A percentile compares a stretch with the other conserved stretches of the same genome.
These are phyloP conservation scores for Pygoscelis adeliae DNA, from an alignment of 2,113 vertebrate species.

Conservation along the genomic window DNA sequence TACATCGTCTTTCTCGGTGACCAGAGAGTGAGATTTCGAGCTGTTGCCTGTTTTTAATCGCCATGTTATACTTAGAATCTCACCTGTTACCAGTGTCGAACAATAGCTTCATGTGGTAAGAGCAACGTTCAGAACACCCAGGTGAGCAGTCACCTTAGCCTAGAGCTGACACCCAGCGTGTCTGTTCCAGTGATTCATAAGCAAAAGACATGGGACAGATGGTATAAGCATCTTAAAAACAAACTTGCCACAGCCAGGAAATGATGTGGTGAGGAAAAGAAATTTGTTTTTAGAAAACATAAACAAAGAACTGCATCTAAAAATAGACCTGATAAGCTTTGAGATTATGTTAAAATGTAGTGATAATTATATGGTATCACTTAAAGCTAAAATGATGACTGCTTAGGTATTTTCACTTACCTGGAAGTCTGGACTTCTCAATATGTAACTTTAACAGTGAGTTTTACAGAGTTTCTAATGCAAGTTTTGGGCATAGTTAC, in stretches of 20 bases:
- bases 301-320: background rate
- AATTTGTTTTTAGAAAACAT: background rate
- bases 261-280: background rate
- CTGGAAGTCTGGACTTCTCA: background rate
- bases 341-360: background rate
- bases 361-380: background rate
- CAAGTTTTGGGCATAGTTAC: background rate
- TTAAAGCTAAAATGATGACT: background rate
- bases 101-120: background rate
- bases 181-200: background rate
- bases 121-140: accelerated
- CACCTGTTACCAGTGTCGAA: background rate
- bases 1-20: too few species aligned
- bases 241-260: background rate
- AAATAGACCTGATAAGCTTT: constrained; percentile 27
- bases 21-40: background rate
- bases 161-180: background rate
- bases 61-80: background rate
- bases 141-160: background rate
- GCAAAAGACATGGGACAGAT: background rate
- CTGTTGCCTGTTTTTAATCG: background rate
- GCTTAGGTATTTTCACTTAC: background rate
- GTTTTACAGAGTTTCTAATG: background rate
- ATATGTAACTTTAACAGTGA: background rate
- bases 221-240: background rate